Percentiles rank a stretch among this genome's conserved stretches.
phyloP scores from a whole-genome alignment of 2,888 invertebrate species.

The Epicampocera succincta region DNA sequence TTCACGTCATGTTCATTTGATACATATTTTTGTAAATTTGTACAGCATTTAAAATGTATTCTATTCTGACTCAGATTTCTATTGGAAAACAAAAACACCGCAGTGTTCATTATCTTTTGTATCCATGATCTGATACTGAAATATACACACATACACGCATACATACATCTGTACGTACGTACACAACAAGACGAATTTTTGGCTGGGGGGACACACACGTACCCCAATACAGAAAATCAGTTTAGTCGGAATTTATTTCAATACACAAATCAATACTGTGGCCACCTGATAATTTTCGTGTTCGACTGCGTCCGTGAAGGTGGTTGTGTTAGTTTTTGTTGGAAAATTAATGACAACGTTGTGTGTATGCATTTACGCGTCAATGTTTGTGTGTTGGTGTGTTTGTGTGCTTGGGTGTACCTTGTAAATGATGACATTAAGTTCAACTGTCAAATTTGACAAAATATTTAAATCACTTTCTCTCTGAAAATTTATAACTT shows the following conservation, averaged over 20 bases:
- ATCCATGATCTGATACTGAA: conserved; percentile 7
- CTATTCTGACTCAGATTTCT: too few species aligned
- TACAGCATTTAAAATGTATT: too few species aligned
- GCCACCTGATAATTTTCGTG: conserved; percentile 60
- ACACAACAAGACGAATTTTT: neutral
- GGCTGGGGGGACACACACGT: conserved; percentile 1
- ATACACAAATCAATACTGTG: conserved; percentile 47
- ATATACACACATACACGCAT: neutral
- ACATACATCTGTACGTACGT: neutral
- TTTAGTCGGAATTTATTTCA: conserved; percentile 13
- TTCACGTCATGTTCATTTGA: too few species aligned
- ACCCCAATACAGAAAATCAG: too few species aligned
- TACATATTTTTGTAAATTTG: too few species aligned
- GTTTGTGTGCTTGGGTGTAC: conserved; percentile 7
- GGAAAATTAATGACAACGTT: conserved; percentile 3
- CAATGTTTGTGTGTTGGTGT: too few species aligned
- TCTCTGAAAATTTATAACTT: conserved; percentile 50
- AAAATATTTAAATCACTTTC: conserved; percentile 62
- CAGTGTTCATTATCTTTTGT: conserved; percentile 67
- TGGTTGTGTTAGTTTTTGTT: conserved; percentile 7
- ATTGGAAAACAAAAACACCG: too few species aligned
- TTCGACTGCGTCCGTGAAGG: conserved; percentile 4
- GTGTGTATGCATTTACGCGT: neutral
- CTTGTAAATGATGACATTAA: conserved; percentile 54
- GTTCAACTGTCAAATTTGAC: conserved; percentile 65